Conservation (phyloP, 2,113 vertebrate genomes). For the Sylvilagus bachmani region DNA sequence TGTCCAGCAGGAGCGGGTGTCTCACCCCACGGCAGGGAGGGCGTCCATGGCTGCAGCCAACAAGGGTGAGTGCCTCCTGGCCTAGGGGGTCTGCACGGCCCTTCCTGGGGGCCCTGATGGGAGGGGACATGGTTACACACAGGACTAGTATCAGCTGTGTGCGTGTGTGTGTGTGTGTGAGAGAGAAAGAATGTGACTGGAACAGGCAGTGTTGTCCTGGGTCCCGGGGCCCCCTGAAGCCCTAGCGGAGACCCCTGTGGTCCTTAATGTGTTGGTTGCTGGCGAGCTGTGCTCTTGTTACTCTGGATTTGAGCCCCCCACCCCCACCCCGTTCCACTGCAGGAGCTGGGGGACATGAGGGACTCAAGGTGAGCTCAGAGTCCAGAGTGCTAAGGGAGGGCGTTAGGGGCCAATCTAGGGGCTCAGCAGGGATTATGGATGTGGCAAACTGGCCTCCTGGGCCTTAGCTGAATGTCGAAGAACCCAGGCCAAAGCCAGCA, state of each 20-base stretch:
- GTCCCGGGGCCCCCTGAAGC: background rate
- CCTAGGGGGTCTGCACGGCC: background rate
- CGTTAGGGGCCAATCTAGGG: background rate
- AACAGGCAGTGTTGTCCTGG: background rate
- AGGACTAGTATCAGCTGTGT: background rate
- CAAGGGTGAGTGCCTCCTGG: slow-evolving; percentile 75
- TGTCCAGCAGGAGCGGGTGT: slow-evolving; percentile 52
- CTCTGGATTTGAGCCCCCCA: background rate
- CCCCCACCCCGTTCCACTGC: background rate
- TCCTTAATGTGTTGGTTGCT: background rate
- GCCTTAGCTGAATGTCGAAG: background rate
- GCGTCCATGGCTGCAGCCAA: slow-evolving; percentile 83
- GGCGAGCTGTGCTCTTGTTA: background rate
- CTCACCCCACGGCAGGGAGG: slow-evolving; percentile 63
- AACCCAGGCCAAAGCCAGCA: background rate
- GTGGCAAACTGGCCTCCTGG: background rate
- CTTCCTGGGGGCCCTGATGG: background rate
- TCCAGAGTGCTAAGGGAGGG: background rate
- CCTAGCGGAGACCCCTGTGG: background rate
- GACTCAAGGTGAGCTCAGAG: background rate
- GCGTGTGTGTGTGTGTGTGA: background rate
- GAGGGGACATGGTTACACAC: background rate
- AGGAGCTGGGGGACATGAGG: background rate
- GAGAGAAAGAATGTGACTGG: too few relatives aligned
- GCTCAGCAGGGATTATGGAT: background rate